phyloP scores from a whole-genome alignment of 1,140 invertebrate species.

The Bombus consobrinus region DNA sequence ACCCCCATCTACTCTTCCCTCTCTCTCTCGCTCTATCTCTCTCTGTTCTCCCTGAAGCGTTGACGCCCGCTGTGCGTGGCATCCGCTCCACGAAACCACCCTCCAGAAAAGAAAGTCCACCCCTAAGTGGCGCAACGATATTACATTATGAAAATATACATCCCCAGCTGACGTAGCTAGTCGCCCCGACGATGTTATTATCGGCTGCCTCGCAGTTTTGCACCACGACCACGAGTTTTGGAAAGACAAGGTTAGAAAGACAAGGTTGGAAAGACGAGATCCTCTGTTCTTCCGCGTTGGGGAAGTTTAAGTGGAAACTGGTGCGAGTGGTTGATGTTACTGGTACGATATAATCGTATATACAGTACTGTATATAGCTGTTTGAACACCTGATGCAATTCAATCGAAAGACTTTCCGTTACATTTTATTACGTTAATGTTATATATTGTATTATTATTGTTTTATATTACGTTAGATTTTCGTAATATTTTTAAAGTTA shows the following conservation, averaged over 20 bases:
- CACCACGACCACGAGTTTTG: not conserved
- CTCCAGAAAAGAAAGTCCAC: conserved; percentile 62
- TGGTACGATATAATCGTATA: not conserved
- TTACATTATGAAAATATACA: conserved; percentile 78
- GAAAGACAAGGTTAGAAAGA: not conserved
- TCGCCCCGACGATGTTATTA: conserved; percentile 66
- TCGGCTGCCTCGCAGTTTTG: conserved; percentile 33
- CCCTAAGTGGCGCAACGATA: conserved; percentile 72
- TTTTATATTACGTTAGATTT: no score
- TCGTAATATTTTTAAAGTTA: no score
- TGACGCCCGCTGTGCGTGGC: conserved; percentile 54
- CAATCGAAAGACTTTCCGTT: not conserved
- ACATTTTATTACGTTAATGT: no score
- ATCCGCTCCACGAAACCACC: conserved; percentile 56
- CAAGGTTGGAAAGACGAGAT: not conserved
- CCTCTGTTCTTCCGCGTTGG: not conserved
- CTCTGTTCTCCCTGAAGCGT: conserved; percentile 33
- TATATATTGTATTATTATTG: no score
- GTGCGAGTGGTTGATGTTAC: not conserved
- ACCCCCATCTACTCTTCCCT: conserved; percentile 58
- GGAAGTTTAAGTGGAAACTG: not conserved
- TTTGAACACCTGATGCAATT: not conserved
- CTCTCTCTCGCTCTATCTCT: not conserved
- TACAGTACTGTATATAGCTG: not conserved
- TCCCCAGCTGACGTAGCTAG: conserved; percentile 71